Evolutionary conservation across 2,797 vertebrate genomes (phyloP).

Genomic region (Carcharodon carcharias): DNA sequence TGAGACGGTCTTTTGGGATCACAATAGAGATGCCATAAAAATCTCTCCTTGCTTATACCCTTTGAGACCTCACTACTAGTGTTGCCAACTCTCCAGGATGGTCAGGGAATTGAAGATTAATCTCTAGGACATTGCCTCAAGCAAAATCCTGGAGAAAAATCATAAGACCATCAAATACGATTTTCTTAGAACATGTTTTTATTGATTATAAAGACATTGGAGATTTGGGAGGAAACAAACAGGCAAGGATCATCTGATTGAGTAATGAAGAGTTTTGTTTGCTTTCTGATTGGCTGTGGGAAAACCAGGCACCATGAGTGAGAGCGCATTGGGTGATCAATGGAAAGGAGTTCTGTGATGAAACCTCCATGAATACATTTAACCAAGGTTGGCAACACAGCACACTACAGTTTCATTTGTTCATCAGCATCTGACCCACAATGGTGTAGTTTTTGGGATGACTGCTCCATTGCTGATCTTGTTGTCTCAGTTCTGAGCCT

Average conservation of each 20-base stretch:
- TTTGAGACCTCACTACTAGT: not conserved
- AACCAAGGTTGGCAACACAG: not conserved
- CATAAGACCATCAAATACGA: not conserved
- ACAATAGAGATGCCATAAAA: not conserved
- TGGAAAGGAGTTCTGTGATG: no score
- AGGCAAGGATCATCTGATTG: not conserved
- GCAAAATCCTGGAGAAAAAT: not conserved
- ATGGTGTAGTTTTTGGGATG: not conserved
- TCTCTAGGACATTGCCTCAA: not conserved
- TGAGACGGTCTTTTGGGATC: not conserved
- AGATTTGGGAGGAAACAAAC: not conserved
- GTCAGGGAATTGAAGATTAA: not conserved
- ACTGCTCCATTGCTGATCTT: not conserved
- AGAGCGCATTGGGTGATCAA: not conserved
- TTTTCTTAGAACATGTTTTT: not conserved
- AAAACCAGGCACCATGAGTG: not conserved
- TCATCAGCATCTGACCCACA: not conserved
- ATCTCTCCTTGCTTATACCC: not conserved
- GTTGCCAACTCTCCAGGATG: not conserved
- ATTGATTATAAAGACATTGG: not conserved
- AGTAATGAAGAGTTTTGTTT: not conserved
- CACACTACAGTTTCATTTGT: not conserved
- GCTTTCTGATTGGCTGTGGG: not conserved
- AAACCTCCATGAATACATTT: not conserved
- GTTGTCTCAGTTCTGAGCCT: not conserved